Base-by-base conservation (phyloP, 1,140 invertebrate species). In the Telenomus remus region DNA sequence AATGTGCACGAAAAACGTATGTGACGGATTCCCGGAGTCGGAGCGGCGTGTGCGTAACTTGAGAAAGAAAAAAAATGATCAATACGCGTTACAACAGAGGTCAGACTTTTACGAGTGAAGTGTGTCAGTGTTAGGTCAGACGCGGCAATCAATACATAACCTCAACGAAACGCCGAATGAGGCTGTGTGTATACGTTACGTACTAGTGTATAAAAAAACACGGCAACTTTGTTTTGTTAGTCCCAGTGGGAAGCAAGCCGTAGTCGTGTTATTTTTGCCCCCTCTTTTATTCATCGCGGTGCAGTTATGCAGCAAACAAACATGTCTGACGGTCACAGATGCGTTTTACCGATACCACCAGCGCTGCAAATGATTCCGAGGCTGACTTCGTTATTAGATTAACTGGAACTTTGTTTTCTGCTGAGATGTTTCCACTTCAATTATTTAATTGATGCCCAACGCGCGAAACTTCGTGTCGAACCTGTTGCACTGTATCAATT, bases 81-180 rank as follows among this genome's bases (percentile, higher is more conserved):
- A 81, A 87, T 87, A 85, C 72, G 75, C 76, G 76, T 79, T 81
- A 78, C 80, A 82, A 80, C 84, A 77, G 84, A 86, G 85, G 84
- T 85, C 84, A 84, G 80, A 80, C 82, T 75, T 27, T 81, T 69
- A 78, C 79, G 71, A 82, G 81, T 85, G 79, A 84, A 87, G 84
- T 85, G 73, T 87, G 85, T 87, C 85, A 85, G 84, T 86, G 85
- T 86, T 86, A 84, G 85, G 85, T 87, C 85, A 86, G 83, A 82
- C 78, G 71, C 70, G 57, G 76, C 80, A 85, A 86, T 86, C 85
- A 80, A 86, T 86, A 85, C 64, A 82, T 76, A 84, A 82, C 78
- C 81, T 80, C 66, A 79, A 76, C 73, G 16, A 11, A 51, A 42
- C 34, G 39, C 37, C 43, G 39, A 12, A 43, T 13, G 42, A 34